Evolutionary conservation across 2,113 vertebrate species (phyloP).

Genomic region (Ictalurus punctatus): DNA sequence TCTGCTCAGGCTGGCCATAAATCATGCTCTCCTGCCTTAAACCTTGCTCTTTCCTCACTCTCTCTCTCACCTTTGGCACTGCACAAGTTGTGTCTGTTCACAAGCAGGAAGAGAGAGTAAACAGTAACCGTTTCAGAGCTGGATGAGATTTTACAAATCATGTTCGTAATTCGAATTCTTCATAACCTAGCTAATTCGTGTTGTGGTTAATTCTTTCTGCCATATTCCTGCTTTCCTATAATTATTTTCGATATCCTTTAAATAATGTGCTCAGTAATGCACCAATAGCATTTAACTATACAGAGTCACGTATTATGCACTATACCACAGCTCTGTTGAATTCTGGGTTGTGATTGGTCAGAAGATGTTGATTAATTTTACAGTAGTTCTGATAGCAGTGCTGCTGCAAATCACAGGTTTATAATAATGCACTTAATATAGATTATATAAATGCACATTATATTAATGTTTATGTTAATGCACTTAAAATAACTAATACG

Average conservation of each 20-base stretch:
- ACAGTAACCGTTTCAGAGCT: constrained; percentile 34
- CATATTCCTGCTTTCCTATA: background rate
- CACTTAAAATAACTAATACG: background rate
- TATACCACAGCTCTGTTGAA: background rate
- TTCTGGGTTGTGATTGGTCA: background rate
- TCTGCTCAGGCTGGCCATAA: constrained; percentile 55
- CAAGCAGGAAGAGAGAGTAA: constrained; percentile 45
- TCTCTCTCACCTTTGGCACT: constrained; percentile 46
- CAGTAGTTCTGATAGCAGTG: background rate
- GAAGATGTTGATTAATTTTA: background rate
- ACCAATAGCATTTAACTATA: background rate
- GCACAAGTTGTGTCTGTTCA: constrained; percentile 54
- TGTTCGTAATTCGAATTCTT: background rate
- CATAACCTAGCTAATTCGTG: background rate
- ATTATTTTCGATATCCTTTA: background rate
- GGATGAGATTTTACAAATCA: background rate
- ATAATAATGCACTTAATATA: background rate
- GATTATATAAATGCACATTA: too few species aligned
- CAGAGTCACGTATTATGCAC: background rate
- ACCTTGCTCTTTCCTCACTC: constrained; percentile 21
- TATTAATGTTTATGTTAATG: too few species aligned
- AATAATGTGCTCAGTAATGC: background rate
- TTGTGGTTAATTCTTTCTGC: background rate
- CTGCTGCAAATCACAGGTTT: background rate
- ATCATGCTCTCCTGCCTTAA: constrained; percentile 57